Percentiles rank a stretch among this genome's conserved stretches.
Evolutionary conservation across 2,888 invertebrate species (phyloP).

Genomic region (Heliconius erato): DNA sequence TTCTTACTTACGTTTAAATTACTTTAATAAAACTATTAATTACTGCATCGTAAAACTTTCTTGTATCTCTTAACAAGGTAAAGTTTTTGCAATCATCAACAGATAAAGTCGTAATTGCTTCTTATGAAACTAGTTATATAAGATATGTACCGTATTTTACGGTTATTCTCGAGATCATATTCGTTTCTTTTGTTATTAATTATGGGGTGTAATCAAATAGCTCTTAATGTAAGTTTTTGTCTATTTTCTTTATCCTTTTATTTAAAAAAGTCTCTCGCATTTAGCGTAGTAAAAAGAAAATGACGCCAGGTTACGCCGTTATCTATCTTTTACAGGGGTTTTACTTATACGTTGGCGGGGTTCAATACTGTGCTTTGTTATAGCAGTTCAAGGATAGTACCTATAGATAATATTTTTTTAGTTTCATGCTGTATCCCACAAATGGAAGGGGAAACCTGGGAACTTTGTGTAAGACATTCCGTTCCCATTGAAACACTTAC

Average conservation of each 20-base stretch:
- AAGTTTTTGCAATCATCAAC: constrained; percentile 14
- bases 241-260: neutral
- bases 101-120: constrained; percentile 22
- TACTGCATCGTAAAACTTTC: neutral
- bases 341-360: too few species aligned
- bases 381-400: too few species aligned
- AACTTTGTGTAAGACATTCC: too few species aligned
- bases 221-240: neutral
- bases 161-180: neutral
- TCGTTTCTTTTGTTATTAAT: neutral
- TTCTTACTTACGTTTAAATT: neutral
- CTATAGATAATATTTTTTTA: too few species aligned
- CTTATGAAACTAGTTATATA: constrained; percentile 13
- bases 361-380: too few species aligned
- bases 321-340: neutral
- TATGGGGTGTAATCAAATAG: neutral
- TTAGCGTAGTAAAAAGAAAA: too few species aligned
- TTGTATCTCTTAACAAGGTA: neutral
- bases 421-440: too few species aligned
- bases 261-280: neutral
- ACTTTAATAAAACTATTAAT: neutral
- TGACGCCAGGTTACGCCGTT: too few species aligned
- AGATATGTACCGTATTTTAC: constrained; percentile 13
- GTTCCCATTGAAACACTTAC: too few species aligned
- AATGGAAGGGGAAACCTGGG: too few species aligned